Base-by-base conservation (phyloP, 64 coral and sea anemone genomes). In the Pachyseris speciosa region DNA sequence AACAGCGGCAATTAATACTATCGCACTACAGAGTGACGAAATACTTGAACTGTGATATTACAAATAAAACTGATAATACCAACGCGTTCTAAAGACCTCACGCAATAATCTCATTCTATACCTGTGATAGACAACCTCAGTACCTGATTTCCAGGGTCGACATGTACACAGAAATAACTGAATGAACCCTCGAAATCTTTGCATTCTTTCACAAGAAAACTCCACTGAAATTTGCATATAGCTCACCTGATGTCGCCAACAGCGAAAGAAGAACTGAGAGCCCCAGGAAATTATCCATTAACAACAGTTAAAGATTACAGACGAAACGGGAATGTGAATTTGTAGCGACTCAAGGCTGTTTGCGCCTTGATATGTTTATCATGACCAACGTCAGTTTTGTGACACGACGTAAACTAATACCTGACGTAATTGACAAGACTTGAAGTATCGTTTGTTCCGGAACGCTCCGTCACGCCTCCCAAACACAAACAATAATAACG, bases 281-380 rank as follows among this genome's bases (percentile, higher is more conserved):
- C 31, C 32, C 20, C 49, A 81, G 77, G 19, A 61, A 28, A 61
- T 61, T 26, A 8, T 77, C 74, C 74, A 77, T 81, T 50, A 61
- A n/a, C 77, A 19, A n/a, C 77, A 34, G 22, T 15, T 3, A 44
- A 9, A 45, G 8, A 24, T 61, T 16, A 24, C 24, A 3, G 34
- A n/a, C 12, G 19, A 39, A 20, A 9, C 9, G 9, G 34, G n/a
- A 8, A 70, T 20, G 3, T 34, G 28, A 33, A 68, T 37, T 68
- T 70, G 11, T 40, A 19, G 36, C 16, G 33, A 61, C 9, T 7
- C 58, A 61, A 4, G 58, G 6, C 58, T 61, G n/a, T 29, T 7
- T 20, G 27, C 22, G 58, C 0, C 4, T 61, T 39, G 27, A 64
- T 64, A 19, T 11, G 19, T 25, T 17, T 70, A 37, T 36, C 17